Evolutionary conservation across 2,113 vertebrate genomes (phyloP).

Genomic region (Nyctibius bracteatus): DNA sequence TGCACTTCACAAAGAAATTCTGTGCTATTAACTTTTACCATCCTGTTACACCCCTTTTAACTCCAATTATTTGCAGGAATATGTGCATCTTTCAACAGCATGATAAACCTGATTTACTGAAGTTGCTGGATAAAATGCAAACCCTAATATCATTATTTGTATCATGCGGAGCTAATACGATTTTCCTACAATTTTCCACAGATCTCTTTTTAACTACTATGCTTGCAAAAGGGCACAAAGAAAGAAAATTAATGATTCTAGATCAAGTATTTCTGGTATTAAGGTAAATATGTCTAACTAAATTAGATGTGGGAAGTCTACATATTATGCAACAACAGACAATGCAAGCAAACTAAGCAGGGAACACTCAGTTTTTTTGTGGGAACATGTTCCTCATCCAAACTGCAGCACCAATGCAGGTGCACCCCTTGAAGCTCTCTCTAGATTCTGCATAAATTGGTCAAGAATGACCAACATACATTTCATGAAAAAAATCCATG

Average conservation of each 20-base stretch:
- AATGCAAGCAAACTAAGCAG: not conserved
- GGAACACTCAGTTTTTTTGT: not conserved
- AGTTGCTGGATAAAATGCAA: not conserved
- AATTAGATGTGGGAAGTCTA: not conserved
- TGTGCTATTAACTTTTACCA: not conserved
- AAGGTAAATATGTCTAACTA: not conserved
- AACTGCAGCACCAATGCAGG: not conserved
- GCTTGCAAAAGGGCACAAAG: not conserved
- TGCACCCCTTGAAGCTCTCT: not conserved
- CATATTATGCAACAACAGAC: not conserved
- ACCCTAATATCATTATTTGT: not conserved
- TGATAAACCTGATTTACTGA: not conserved
- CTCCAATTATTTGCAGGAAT: not conserved
- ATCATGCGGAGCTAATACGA: not conserved
- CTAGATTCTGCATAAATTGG: not conserved
- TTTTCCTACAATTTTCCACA: conserved; percentile 15
- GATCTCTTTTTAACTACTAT: not conserved
- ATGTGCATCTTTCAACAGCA: not conserved
- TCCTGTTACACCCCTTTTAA: not conserved
- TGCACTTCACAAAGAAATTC: not conserved
- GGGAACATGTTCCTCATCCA: not conserved
- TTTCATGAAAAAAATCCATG: not conserved
- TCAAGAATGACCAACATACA: not conserved
- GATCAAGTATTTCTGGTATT: not conserved
- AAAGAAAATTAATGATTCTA: not conserved